A percentile compares a stretch with the other conserved stretches of the same genome.
phyloP scores from a whole-genome alignment of 1,140 invertebrate species.

The Mactra quadrangularis region DNA sequence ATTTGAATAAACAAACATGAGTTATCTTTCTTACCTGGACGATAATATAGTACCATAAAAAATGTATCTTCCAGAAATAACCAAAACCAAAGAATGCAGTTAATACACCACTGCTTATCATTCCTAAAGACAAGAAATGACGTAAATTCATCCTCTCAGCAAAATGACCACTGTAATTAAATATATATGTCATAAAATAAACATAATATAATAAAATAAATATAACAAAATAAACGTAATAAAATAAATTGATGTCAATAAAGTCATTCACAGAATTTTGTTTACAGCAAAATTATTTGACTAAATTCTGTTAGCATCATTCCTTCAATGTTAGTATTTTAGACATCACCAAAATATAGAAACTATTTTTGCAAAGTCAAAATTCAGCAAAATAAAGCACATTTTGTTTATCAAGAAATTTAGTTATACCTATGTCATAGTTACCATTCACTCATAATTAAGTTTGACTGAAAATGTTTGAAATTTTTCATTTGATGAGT shows the following conservation, averaged over 20 bases:
- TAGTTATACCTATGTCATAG: too few species aligned
- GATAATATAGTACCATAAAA: constrained; percentile 92
- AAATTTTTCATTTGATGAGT: too few species aligned
- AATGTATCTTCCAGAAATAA: constrained; percentile 92
- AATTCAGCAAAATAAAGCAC: too few species aligned
- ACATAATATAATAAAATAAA: constrained; percentile 2
- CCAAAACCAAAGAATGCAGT: constrained; percentile 96
- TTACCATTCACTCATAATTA: too few species aligned
- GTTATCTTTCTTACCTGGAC: constrained; percentile 91
- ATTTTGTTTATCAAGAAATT: too few species aligned
- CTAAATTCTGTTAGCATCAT: too few species aligned
- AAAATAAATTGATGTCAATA: background rate
- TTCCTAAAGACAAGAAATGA: constrained; percentile 95
- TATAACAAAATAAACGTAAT: background rate
- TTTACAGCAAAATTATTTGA: too few species aligned
- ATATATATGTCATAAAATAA: background rate
- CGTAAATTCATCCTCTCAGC: constrained; percentile 96
- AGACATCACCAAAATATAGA: too few species aligned
- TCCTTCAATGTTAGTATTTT: too few species aligned
- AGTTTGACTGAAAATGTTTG: too few species aligned
- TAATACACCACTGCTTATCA: constrained; percentile 94
- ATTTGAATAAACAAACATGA: too few species aligned
- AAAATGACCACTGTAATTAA: constrained; percentile 90
- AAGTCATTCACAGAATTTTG: background rate
- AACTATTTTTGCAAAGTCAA: too few species aligned